Conservation (phyloP, 2,888 invertebrate genomes). For the Drosophila gaucha region DNA sequence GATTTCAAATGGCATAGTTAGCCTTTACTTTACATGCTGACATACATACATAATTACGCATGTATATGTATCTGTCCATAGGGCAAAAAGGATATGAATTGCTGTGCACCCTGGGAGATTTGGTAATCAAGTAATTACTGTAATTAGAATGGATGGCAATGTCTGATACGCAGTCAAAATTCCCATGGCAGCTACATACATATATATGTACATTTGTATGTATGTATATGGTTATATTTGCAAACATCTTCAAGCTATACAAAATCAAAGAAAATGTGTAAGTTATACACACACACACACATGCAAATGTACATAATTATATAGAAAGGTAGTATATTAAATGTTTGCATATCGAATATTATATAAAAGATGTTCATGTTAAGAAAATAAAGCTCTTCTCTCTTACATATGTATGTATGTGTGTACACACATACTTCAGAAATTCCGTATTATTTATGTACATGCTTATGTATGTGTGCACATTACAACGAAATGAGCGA, state of each 20-base stretch:
- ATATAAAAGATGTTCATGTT: constrained; percentile 46
- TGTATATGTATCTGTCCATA: constrained; percentile 9
- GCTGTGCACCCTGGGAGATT: constrained; percentile 72
- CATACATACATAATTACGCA: constrained; percentile 2
- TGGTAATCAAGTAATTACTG: constrained; percentile 77
- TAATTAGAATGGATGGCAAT: constrained; percentile 66
- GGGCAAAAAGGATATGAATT: constrained; percentile 44
- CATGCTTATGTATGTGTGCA: constrained; percentile 30
- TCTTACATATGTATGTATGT: neutral
- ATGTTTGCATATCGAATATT: constrained; percentile 69
- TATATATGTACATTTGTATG: neutral
- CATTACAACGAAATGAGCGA: constrained; percentile 76
- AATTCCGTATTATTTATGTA: neutral
- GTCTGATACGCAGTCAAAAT: constrained; percentile 17
- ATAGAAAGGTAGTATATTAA: constrained; percentile 25
- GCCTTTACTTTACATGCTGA: constrained; percentile 5
- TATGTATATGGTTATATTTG: too few relatives aligned
- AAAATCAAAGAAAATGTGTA: neutral
- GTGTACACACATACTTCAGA: neutral
- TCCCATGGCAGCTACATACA: constrained; percentile 11
- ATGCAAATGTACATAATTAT: neutral
- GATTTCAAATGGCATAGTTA: constrained; percentile 30
- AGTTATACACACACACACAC: neutral
- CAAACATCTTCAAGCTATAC: too few relatives aligned
- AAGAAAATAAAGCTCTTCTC: neutral